phyloP scores from a whole-genome alignment of 2,888 invertebrate species.

The Temnothorax unifasciatus region DNA sequence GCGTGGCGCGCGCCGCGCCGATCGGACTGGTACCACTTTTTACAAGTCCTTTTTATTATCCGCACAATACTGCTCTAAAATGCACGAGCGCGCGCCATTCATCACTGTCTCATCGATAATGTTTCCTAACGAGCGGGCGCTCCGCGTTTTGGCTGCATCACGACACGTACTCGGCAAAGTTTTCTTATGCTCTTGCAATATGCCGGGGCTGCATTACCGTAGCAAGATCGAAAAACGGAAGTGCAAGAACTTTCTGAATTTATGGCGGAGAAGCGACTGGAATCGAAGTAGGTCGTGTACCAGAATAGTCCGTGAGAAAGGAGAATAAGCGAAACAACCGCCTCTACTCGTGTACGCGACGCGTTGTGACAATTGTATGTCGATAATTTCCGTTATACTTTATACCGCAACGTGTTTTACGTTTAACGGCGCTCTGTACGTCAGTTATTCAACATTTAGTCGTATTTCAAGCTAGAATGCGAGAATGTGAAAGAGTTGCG shows the following conservation, averaged over 20 bases:
- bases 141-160: constrained; percentile 27
- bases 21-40: constrained; percentile 38
- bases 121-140: constrained; percentile 32
- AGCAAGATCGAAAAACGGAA: constrained; percentile 68
- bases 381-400: constrained; percentile 9
- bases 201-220: constrained; percentile 63
- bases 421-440: background rate
- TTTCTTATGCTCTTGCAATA: constrained; percentile 62
- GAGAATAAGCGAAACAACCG: constrained; percentile 65
- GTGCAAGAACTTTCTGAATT: constrained; percentile 70
- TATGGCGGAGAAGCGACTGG: constrained; percentile 61
- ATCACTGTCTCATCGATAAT: constrained; percentile 53
- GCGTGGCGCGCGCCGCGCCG: background rate
- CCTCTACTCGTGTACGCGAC: constrained; percentile 55
- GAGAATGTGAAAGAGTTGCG: background rate
- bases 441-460: background rate
- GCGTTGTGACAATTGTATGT: constrained; percentile 13
- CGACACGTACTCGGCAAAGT: constrained; percentile 41
- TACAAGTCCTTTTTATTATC: constrained; percentile 8
- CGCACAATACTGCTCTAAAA: constrained; percentile 32
- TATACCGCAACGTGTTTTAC: background rate
- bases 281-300: constrained; percentile 71
- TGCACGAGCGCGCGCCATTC: constrained; percentile 20
- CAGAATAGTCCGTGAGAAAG: constrained; percentile 51
- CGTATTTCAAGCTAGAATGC: background rate